These are phyloP conservation scores for Cirrhinus molitorella DNA, from an alignment of 2,797 vertebrate genomes.

Conservation along the genomic window DNA sequence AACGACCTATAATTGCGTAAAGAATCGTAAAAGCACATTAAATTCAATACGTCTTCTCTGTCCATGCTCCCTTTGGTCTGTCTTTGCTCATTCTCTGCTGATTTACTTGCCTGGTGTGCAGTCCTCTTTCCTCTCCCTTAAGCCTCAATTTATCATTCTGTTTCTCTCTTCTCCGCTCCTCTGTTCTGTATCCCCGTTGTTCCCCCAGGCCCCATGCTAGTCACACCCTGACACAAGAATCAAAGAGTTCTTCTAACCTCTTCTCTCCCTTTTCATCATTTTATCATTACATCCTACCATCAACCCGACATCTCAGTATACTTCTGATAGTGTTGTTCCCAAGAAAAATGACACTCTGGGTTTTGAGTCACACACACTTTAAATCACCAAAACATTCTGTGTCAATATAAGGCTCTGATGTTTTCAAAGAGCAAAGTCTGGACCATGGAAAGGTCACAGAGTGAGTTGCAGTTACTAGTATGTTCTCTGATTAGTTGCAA, in stretches of 20 bases:
- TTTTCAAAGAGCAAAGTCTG: constrained; percentile 33
- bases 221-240: constrained; percentile 76
- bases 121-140: constrained; percentile 40
- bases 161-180: constrained; percentile 60
- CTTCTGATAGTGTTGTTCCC: constrained; percentile 18
- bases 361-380: constrained; percentile 6
- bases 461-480: constrained; percentile 44
- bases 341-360: constrained; percentile 25
- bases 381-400: constrained; percentile 5
- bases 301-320: not conserved
- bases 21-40: constrained; percentile 28
- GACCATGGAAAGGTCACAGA: constrained; percentile 51
- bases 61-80: constrained; percentile 24
- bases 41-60: constrained; percentile 8
- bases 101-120: constrained; percentile 15
- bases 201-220: constrained; percentile 72
- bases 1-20: constrained; percentile 4
- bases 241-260: constrained; percentile 67
- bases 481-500: too few relatives aligned
- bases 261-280: constrained; percentile 44
- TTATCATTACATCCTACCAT: constrained; percentile 41
- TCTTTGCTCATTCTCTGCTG: constrained; percentile 11
- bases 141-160: constrained; percentile 58
- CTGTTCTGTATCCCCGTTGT: constrained; percentile 43
- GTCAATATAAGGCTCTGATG: constrained; percentile 33